Evolutionary conservation across 1,140 invertebrate species (phyloP).

Genomic region (Uloborus diversus): DNA sequence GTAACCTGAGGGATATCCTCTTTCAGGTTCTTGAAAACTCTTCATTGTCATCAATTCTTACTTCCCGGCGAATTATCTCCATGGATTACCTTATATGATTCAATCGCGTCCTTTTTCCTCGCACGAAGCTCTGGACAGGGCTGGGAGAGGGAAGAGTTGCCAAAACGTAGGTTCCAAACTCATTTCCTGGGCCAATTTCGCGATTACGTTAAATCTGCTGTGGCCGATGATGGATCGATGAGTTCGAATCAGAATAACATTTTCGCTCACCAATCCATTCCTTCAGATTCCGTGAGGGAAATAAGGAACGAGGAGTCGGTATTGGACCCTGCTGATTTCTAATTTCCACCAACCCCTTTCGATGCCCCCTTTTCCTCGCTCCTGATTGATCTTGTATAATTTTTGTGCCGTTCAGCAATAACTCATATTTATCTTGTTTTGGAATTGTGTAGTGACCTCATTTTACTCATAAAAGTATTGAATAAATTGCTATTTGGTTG

Average conservation of each 20-base stretch:
- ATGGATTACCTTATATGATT: conserved; percentile 44
- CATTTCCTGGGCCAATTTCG: conserved; percentile 55
- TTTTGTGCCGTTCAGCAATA: neutral
- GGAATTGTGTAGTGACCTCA: no score
- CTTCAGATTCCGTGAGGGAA: conserved; percentile 35
- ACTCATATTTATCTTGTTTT: no score
- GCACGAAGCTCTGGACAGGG: no score
- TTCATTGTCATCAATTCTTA: no score
- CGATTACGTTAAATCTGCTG: conserved; percentile 56
- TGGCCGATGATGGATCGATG: conserved; percentile 50
- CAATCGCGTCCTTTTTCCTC: conserved; percentile 13
- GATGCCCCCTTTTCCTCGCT: neutral
- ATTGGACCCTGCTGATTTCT: conserved; percentile 10
- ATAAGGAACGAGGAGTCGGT: neutral
- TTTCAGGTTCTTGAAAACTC: no score
- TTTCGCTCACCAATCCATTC: conserved; percentile 33
- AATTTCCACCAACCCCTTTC: conserved; percentile 27
- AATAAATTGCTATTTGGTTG: no score
- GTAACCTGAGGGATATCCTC: no score
- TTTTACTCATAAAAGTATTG: no score
- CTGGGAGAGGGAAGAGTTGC: conserved; percentile 41
- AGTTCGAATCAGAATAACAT: conserved; percentile 52
- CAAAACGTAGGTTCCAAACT: conserved; percentile 47
- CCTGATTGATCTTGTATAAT: neutral
- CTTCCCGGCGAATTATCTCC: no score